These are phyloP conservation scores for Drosophila neonasuta DNA, from an alignment of 2,888 invertebrate genomes.

Conservation along the genomic window DNA sequence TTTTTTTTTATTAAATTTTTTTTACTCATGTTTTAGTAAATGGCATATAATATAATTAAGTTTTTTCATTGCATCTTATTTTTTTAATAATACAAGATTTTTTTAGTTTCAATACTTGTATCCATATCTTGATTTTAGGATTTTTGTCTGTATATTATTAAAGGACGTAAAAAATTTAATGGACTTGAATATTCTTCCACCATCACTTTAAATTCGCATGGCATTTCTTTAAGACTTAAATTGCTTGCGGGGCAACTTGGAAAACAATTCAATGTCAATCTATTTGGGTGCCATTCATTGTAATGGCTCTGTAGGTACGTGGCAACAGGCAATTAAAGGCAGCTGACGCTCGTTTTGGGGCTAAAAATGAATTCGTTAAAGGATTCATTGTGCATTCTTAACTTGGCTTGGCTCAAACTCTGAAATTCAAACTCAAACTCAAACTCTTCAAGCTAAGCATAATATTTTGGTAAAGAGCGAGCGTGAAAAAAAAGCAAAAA, in stretches of 20 bases:
- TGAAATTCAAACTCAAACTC: background rate
- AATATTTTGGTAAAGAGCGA: slow-evolving; percentile 61
- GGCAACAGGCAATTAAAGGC: slow-evolving; percentile 65
- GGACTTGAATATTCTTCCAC: background rate
- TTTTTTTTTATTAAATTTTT: too few species aligned
- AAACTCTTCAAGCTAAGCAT: slow-evolving; percentile 53
- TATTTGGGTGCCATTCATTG: slow-evolving; percentile 24
- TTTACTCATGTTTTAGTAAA: too few species aligned
- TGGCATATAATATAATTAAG: too few species aligned
- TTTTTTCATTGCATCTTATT: too few species aligned
- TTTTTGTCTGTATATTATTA: too few species aligned
- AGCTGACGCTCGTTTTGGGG: slow-evolving; percentile 63
- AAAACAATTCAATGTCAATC: slow-evolving; percentile 45
- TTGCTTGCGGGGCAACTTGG: background rate
- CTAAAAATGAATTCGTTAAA: slow-evolving; percentile 72
- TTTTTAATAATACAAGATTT: too few species aligned
- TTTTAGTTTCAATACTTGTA: too few species aligned
- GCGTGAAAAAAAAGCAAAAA: slow-evolving; percentile 29
- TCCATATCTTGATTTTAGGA: too few species aligned
- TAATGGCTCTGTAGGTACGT: slow-evolving; percentile 49
- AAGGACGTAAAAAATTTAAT: too few species aligned
- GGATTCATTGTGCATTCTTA: slow-evolving; percentile 43
- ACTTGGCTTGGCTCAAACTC: slow-evolving; percentile 30
- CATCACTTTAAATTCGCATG: background rate
- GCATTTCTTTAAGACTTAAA: background rate